A percentile compares a stretch with the other conserved stretches of the same genome.
Conservation (phyloP, 1,140 invertebrate species). For the Stegodyphus mimosarum region DNA sequence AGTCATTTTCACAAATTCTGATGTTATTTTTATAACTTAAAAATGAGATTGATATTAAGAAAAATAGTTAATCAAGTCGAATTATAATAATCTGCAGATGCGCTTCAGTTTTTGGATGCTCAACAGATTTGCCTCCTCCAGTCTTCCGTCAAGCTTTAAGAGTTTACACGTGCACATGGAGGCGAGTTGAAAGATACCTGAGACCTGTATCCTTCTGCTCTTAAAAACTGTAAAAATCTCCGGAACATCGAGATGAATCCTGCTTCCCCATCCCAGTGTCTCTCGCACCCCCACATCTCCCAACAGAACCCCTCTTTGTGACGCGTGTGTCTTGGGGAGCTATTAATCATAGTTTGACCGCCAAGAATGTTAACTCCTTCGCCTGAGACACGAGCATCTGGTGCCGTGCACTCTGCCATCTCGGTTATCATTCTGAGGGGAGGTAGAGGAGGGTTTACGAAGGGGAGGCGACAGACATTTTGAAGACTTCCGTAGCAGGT, state of each 20-base stretch:
- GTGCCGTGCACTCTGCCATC: not conserved
- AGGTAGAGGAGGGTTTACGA: not conserved
- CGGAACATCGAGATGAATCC: not conserved
- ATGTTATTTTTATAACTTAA: too few relatives aligned
- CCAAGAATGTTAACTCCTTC: conserved; percentile 20
- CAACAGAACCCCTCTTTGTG: conserved; percentile 2
- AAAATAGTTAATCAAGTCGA: too few relatives aligned
- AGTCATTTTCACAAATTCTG: too few relatives aligned
- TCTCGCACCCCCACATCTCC: not conserved
- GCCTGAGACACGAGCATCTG: conserved; percentile 9
- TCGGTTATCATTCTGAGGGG: conserved; percentile 4
- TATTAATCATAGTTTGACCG: conserved; percentile 25
- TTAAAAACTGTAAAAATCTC: conserved; percentile 8
- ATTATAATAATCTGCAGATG: too few relatives aligned
- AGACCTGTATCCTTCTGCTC: not conserved
- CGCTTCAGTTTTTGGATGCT: too few relatives aligned
- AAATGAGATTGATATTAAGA: too few relatives aligned
- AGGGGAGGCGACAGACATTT: not conserved
- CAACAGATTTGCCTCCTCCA: too few relatives aligned
- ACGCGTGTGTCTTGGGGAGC: not conserved
- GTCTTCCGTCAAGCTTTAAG: too few relatives aligned
- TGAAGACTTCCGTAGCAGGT: conserved; percentile 28
- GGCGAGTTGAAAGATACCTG: too few relatives aligned
- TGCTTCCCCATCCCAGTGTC: too few relatives aligned
- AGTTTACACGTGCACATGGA: too few relatives aligned